A percentile compares a stretch with the other conserved stretches of the same genome.
phyloP scores from a whole-genome alignment of 2,888 invertebrate genomes.

The Cabera pusaria region DNA sequence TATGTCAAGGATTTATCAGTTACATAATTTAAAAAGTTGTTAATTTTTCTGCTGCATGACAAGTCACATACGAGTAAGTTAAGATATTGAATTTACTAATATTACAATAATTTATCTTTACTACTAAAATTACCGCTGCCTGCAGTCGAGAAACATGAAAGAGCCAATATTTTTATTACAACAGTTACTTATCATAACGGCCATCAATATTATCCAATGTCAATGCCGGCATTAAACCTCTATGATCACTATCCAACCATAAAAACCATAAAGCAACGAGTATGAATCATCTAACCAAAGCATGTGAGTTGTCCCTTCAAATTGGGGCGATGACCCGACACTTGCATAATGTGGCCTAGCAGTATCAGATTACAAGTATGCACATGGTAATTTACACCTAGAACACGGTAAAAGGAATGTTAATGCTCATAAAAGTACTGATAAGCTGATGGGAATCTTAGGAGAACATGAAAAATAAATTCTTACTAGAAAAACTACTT shows the following conservation, averaged over 20 bases:
- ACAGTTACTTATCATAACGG: slow-evolving; percentile 10
- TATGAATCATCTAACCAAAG: slow-evolving; percentile 37
- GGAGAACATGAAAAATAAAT: slow-evolving; percentile 1
- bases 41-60: too few species aligned
- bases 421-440: slow-evolving; percentile 16
- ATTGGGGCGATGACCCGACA: slow-evolving; percentile 63
- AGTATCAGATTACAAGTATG: slow-evolving; percentile 45
- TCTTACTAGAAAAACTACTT: too few species aligned
- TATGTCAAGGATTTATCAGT: too few species aligned
- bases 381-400: slow-evolving; percentile 36
- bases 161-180: too few species aligned
- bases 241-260: slow-evolving; percentile 25
- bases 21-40: too few species aligned
- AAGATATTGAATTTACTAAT: too few species aligned
- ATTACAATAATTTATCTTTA: too few species aligned
- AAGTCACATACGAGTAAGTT: too few species aligned
- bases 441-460: slow-evolving; percentile 16
- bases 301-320: slow-evolving; percentile 45
- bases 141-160: too few species aligned
- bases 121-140: too few species aligned
- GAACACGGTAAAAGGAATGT: slow-evolving; percentile 22
- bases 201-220: slow-evolving; percentile 21
- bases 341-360: slow-evolving; percentile 56
- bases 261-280: slow-evolving; percentile 32
- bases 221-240: slow-evolving; percentile 25